Conservation (phyloP, 2,888 invertebrate species). For the Smittia sp. region DNA sequence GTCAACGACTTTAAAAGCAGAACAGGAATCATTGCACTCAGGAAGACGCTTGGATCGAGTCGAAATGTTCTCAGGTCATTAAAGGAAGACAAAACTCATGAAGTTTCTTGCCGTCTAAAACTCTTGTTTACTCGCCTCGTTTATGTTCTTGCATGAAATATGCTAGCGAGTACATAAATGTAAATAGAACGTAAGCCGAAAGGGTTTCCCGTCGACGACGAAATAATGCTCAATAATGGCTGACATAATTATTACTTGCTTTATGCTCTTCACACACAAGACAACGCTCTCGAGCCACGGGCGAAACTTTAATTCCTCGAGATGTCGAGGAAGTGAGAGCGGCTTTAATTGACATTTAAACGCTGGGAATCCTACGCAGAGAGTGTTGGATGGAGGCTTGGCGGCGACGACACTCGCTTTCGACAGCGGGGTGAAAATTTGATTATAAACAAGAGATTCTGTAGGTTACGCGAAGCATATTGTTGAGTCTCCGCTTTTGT, state of each 20-base stretch:
- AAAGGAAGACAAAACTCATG: no score
- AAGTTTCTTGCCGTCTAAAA: no score
- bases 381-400: slow-evolving; percentile 14
- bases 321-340: slow-evolving; percentile 1
- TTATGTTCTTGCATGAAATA: no score
- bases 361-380: not conserved
- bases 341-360: slow-evolving; percentile 29
- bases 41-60: no score
- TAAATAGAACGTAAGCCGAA: not conserved
- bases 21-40: no score
- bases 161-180: no score
- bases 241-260: slow-evolving; percentile 15
- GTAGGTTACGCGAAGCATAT: slow-evolving; percentile 33
- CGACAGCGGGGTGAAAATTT: not conserved
- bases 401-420: not conserved
- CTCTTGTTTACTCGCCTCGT: no score
- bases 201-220: not conserved
- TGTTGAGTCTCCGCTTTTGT: not conserved
- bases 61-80: no score
- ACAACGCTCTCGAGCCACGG: not conserved
- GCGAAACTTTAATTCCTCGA: slow-evolving; percentile 1
- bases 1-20: no score
- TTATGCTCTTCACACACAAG: not conserved
- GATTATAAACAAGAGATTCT: slow-evolving; percentile 6
- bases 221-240: slow-evolving; percentile 3